phyloP scores from a whole-genome alignment of 2,113 vertebrate genomes.

The Larimichthys crocea region DNA sequence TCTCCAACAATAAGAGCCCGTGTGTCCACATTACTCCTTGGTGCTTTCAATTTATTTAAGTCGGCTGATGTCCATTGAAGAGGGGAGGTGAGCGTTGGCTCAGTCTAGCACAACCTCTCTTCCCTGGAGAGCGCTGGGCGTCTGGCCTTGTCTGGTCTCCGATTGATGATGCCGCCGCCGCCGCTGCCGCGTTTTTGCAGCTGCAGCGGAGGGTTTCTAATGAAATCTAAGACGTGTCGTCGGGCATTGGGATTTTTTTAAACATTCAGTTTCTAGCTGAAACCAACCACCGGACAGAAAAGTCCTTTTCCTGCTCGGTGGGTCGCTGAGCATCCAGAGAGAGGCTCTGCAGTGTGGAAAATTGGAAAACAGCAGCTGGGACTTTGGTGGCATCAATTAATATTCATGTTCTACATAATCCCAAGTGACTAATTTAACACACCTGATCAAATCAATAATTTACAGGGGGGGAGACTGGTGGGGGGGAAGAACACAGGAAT shows the following conservation, averaged over 20 bases:
- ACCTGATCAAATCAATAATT: conserved; percentile 83
- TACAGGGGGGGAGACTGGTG: conserved; percentile 20
- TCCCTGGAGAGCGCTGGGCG: conserved; percentile 41
- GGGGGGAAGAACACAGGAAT: conserved; percentile 23
- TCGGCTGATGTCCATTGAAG: conserved; percentile 69
- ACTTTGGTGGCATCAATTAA: conserved; percentile 74
- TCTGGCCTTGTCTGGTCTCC: conserved; percentile 46
- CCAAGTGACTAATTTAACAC: conserved; percentile 77
- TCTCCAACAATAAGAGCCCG: conserved; percentile 55
- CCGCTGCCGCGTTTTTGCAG: neutral
- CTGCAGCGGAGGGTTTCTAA: conserved; percentile 15
- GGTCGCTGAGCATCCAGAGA: conserved; percentile 51
- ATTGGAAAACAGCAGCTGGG: conserved; percentile 79
- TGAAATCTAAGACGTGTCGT: conserved; percentile 36
- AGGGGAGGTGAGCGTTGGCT: conserved; percentile 50
- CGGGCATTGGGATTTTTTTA: conserved; percentile 20
- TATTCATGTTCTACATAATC: conserved; percentile 80
- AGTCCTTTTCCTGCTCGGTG: conserved; percentile 18
- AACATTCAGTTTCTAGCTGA: conserved; percentile 1
- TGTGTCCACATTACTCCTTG: conserved; percentile 47
- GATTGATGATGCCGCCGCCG: conserved; percentile 31
- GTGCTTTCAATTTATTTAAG: conserved; percentile 72
- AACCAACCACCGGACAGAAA: neutral
- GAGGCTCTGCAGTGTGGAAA: conserved; percentile 56
- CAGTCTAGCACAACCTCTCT: conserved; percentile 23